Conservation (phyloP, 2,888 invertebrate species). For the Trachelus tabidus region DNA sequence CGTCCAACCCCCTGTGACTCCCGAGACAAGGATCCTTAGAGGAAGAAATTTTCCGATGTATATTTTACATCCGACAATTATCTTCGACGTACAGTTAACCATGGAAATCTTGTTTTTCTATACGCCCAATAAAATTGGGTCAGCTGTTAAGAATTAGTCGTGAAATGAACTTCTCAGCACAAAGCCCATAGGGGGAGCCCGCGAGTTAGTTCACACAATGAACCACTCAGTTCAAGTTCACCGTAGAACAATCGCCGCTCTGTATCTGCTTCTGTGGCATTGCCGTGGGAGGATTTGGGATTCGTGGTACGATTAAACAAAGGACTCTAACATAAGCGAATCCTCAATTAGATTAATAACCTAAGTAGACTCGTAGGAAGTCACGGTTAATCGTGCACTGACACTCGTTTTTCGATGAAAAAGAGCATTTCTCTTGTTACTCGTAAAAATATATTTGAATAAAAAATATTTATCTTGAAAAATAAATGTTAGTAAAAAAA, state of each 20-base stretch:
- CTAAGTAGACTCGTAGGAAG: not conserved
- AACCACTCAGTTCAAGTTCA: not conserved
- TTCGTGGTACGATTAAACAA: not conserved
- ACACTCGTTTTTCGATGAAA: not conserved
- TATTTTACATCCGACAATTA: not conserved
- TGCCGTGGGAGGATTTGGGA: not conserved
- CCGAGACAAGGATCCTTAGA: not conserved
- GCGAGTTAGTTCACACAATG: not conserved
- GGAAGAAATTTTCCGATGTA: not conserved
- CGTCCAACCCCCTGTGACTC: not conserved
- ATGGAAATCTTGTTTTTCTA: not conserved
- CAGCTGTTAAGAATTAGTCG: not conserved
- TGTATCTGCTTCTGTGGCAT: not conserved
- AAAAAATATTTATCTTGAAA: not conserved
- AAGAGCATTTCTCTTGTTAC: not conserved
- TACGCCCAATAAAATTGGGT: not conserved
- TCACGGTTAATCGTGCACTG: not conserved
- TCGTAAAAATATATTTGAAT: not conserved
- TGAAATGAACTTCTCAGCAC: not conserved
- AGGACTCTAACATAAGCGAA: not conserved
- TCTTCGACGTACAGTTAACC: not conserved
- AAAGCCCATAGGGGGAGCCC: not conserved
- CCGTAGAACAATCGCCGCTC: not conserved
- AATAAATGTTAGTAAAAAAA: no score
- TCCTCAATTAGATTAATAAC: not conserved